These are phyloP conservation scores for Drosophila leontia DNA, from an alignment of 1,140 invertebrate genomes.

Conservation along the genomic window DNA sequence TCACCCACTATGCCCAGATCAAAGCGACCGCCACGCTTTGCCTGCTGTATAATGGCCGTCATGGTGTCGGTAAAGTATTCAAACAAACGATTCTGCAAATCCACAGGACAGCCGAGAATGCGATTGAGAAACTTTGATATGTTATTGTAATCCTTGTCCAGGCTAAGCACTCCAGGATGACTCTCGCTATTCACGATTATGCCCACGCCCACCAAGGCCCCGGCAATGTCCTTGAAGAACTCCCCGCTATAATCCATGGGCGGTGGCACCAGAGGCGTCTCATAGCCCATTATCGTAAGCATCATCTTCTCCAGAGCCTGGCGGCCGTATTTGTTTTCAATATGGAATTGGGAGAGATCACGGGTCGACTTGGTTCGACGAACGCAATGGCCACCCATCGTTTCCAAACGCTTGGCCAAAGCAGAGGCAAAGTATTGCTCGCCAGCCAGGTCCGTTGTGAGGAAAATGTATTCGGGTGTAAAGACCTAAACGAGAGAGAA, in stretches of 20 bases:
- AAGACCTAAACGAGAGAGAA: slow-evolving; percentile 87
- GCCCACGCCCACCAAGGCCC: slow-evolving; percentile 95
- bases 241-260: slow-evolving; percentile 95
- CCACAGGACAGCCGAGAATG: slow-evolving; percentile 98
- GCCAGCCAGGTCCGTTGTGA: slow-evolving; percentile 99
- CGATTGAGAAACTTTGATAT: slow-evolving; percentile 99
- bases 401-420: slow-evolving; percentile 98
- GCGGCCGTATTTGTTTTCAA: slow-evolving; percentile 98
- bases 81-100: slow-evolving; percentile 98
- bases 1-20: slow-evolving; percentile 94
- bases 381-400: slow-evolving; percentile 98
- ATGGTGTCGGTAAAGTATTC: slow-evolving; percentile 99
- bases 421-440: slow-evolving; percentile 97
- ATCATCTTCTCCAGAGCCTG: slow-evolving; percentile 97
- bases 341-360: slow-evolving; percentile 98
- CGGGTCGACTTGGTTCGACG: slow-evolving; percentile 97
- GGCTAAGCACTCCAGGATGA: slow-evolving; percentile 90
- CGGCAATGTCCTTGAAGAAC: slow-evolving; percentile 97
- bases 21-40: slow-evolving; percentile 91
- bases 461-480: slow-evolving; percentile 99
- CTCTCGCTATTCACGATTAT: slow-evolving; percentile 94
- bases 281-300: slow-evolving; percentile 92
- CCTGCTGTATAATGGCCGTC: slow-evolving; percentile 93
- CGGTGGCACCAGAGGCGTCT: slow-evolving; percentile 92
- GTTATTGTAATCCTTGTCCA: slow-evolving; percentile 98